These are phyloP conservation scores for Stramonita haemastoma DNA, from an alignment of 2,888 invertebrate genomes.

Conservation along the genomic window DNA sequence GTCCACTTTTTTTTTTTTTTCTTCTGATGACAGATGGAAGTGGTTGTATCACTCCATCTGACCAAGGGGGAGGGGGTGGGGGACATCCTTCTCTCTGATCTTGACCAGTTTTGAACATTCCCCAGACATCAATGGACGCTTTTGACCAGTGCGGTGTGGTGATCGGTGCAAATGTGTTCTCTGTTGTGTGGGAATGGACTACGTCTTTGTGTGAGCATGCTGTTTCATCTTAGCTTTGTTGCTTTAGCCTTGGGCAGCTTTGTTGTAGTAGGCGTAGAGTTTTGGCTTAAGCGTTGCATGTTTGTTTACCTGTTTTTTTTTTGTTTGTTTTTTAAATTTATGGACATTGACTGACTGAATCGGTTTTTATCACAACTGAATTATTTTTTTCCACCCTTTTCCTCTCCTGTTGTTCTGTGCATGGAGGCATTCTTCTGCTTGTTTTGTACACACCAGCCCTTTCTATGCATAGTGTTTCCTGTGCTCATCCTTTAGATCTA, in stretches of 20 bases:
- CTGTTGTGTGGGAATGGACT: background rate
- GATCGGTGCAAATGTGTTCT: background rate
- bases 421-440: background rate
- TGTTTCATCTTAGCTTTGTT: background rate
- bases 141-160: slow-evolving; percentile 5
- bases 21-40: no score
- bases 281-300: no score
- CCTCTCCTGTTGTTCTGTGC: background rate
- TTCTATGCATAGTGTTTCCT: slow-evolving; percentile 26
- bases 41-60: no score
- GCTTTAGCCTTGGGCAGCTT: background rate
- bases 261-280: background rate
- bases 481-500: slow-evolving; percentile 29
- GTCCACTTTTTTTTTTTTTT: background rate
- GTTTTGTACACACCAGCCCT: slow-evolving; percentile 12
- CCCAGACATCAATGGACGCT: background rate
- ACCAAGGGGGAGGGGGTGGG: no score
- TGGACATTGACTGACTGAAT: background rate
- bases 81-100: background rate
- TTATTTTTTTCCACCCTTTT: background rate
- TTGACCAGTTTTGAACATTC: slow-evolving; percentile 30
- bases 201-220: background rate
- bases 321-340: background rate
- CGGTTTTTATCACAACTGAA: background rate
- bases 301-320: background rate